These are phyloP conservation scores for Biston betularia DNA, from an alignment of 2,888 invertebrate species.

Conservation along the genomic window DNA sequence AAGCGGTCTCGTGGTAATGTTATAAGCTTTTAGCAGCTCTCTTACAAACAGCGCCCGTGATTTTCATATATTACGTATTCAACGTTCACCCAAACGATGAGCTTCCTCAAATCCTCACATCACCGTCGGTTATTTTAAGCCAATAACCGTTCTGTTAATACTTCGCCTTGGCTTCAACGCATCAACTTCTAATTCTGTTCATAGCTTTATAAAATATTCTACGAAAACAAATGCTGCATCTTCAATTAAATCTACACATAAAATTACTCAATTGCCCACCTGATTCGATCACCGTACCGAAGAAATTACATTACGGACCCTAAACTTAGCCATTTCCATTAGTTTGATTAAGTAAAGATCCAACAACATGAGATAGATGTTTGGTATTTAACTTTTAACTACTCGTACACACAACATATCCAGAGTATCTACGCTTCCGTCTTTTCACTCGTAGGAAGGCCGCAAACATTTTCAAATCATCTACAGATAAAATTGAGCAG, in stretches of 20 bases:
- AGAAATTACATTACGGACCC: constrained; percentile 60
- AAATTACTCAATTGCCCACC: constrained; percentile 39
- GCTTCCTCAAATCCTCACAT: constrained; percentile 38
- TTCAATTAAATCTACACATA: constrained; percentile 35
- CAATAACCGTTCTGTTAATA: constrained; percentile 39
- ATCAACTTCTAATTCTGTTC: constrained; percentile 37
- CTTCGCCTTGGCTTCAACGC: constrained; percentile 32
- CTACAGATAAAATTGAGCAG: constrained; percentile 42
- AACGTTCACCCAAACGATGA: constrained; percentile 32
- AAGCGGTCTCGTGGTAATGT: constrained; percentile 14
- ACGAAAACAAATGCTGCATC: constrained; percentile 30
- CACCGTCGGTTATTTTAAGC: constrained; percentile 35
- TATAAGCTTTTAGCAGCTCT: constrained; percentile 19
- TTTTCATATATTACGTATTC: constrained; percentile 39
- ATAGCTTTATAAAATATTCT: constrained; percentile 38
- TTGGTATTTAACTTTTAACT: constrained; percentile 82
- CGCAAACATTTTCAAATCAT: constrained; percentile 52
- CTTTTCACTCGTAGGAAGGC: constrained; percentile 53
- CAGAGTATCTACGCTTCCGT: constrained; percentile 61
- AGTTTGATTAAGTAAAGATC: constrained; percentile 79
- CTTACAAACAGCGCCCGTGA: constrained; percentile 33
- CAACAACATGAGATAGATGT: constrained; percentile 65
- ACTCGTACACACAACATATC: constrained; percentile 64
- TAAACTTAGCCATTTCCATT: constrained; percentile 72
- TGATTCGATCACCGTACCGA: constrained; percentile 51